phyloP scores from a whole-genome alignment of 2,797 vertebrate genomes.

The Crocodylus rhombifer region DNA sequence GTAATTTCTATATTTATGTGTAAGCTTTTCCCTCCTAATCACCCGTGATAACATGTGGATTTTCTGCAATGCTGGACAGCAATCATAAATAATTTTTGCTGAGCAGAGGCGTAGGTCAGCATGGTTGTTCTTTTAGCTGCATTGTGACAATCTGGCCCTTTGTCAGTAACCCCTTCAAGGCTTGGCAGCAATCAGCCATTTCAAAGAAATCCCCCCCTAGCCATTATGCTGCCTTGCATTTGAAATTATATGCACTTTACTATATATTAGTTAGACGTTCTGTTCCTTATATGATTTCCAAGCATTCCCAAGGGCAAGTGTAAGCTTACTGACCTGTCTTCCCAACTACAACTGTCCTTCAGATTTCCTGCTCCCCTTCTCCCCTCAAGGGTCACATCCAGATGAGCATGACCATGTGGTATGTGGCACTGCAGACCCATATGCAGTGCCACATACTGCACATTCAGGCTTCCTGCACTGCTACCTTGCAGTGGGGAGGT shows the following conservation, averaged over 20 bases:
- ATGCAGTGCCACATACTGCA: too few relatives aligned
- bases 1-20: neutral
- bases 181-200: accelerated
- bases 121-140: neutral
- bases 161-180: neutral
- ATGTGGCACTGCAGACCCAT: too few relatives aligned
- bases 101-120: neutral
- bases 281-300: neutral
- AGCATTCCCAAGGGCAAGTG: neutral
- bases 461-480: too few relatives aligned
- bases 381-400: too few relatives aligned
- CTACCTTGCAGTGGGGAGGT: too few relatives aligned
- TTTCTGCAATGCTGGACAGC: neutral
- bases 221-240: neutral
- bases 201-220: neutral
- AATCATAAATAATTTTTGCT: neutral
- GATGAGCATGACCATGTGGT: too few relatives aligned
- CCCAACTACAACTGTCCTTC: neutral
- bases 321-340: neutral
- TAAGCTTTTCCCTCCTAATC: neutral
- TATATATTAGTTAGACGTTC: neutral
- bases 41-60: neutral
- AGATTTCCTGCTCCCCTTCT: neutral
- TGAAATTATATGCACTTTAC: neutral
- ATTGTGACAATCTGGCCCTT: neutral